Evolutionary conservation across 2,113 vertebrate genomes (phyloP), one percentile per base, ranked within the genome.

Genomic region (Piliocolobus tephrosceles): DNA sequence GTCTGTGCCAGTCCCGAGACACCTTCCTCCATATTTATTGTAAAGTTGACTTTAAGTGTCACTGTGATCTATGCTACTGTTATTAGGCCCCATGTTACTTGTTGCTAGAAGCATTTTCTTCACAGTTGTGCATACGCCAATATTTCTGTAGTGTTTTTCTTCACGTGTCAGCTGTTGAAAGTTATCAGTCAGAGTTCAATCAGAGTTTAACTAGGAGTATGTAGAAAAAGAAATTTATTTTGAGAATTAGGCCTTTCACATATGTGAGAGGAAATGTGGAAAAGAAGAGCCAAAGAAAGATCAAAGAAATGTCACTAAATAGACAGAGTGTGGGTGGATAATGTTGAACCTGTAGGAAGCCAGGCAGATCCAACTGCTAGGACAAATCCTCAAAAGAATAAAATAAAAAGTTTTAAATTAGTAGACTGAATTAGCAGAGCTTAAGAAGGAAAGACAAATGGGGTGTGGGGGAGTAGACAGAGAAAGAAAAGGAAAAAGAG

Each of bases 401-500:
- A 12, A 32, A 47, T 43, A 52, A 68, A 45, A 88, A 25, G n/a
- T 27, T 35, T 22, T 79, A 27, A 23, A n/a, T 76, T 81, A 27
- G 10, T 52, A 52, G 7, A n/a, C 50, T 20, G 12, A n/a, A 75
- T n/a, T 73, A 25, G 61, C 12, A 55, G 11, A 70, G 23, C 10
- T 20, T 5, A 20, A 55, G 1, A 76, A 6, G 6, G 22, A 25
- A 38, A 57, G 64, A 30, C 23, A 40, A 35, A 18, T 5, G 0
- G 27, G 11, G 20, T 17, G 6, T 10, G 70, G 11, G 35, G 16
- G 2, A 30, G n/a, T 55, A 35, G 78, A 7, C 8, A 35, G 2
- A 1, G 11, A 50, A 3, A n/a, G 8, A 11, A 25, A 11, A 11
- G 22, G 25, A 10, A 30, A 11, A 27, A 2, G 45, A 8, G 18